These are phyloP conservation scores for Apis florea DNA, from an alignment of 1,140 invertebrate genomes.

Conservation along the genomic window DNA sequence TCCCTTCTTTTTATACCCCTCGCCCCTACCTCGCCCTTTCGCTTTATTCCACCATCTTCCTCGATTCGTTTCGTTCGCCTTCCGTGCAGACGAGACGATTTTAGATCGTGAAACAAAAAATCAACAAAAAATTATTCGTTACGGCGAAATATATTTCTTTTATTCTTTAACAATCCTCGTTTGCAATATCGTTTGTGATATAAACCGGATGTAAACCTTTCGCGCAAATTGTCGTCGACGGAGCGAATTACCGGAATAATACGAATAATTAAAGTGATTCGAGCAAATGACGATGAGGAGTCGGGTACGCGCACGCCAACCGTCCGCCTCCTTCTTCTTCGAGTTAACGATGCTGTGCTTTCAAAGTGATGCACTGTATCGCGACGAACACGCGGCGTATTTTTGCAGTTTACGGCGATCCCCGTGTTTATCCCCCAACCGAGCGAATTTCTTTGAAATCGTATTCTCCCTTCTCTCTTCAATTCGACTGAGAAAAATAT, in stretches of 20 bases:
- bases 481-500: too few relatives aligned
- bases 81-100: background rate
- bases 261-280: conserved; percentile 23
- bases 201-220: background rate
- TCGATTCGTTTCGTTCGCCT: background rate
- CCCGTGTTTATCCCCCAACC: background rate
- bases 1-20: conserved; percentile 4
- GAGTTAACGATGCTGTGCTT: conserved; percentile 23
- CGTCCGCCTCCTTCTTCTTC: background rate
- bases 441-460: too few relatives aligned
- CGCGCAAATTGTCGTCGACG: background rate
- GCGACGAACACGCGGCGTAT: background rate
- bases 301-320: background rate
- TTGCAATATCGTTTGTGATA: too few relatives aligned
- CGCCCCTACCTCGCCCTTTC: background rate
- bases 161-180: too few relatives aligned
- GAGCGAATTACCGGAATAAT: conserved; percentile 28
- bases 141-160: too few relatives aligned
- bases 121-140: background rate
- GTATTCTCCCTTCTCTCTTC: too few relatives aligned
- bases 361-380: conserved; percentile 7
- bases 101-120: too few relatives aligned
- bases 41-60: background rate
- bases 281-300: background rate
- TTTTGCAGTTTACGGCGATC: conserved; percentile 20